Base-by-base conservation (phyloP, 2,113 vertebrate genomes). In the Grammomys surdaster region DNA sequence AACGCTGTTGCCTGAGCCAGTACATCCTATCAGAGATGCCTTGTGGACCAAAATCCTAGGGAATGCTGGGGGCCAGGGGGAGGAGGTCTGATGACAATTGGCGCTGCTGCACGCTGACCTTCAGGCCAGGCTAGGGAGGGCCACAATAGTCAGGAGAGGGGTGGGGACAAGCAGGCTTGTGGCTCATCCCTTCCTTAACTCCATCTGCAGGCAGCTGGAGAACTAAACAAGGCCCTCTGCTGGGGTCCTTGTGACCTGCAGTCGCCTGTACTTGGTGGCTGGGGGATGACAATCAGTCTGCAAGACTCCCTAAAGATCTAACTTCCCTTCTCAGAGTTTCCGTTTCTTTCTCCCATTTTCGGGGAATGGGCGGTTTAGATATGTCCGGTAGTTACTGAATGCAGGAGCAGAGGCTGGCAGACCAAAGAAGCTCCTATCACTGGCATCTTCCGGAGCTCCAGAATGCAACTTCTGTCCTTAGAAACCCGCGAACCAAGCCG, bases 171-270 rank as follows among this genome's bases (percentile, higher is more conserved):
- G 72, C 40, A 40, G 80, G 85, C 76, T 86, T 33, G 65, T n/a
- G 77, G 69, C 60, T 84, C 20, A 10, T 46, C 9, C 3, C 84
- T 77, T 69, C 91, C 58, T 13, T 14, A 7, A 51, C 5, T 80
- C 48, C 28, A 1, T 9, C 14, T 17, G 20, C 48, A 4, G 24
- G 80, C 63, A 4, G 67, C 10, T 9, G 43, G 28, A 69, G 76
- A 46, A 72, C 88, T 1, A 33, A 43, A 72, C 20, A 48, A 60
- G 88, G 97, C 96, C 95, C 97, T 96, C 97, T 96, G 91, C 95
- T 92, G 95, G 91, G 95, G 88, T 96, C 93, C 4, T 86, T 24
- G 90, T 7, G 58, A 77, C 51, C 0, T 86, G 91, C 95, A 93
- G 51, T 72, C 36, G 3, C 65, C 46, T 36, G 31, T 43, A 63